Conservation (phyloP, 1,140 invertebrate genomes). For the Stegodyphus dumicola region DNA sequence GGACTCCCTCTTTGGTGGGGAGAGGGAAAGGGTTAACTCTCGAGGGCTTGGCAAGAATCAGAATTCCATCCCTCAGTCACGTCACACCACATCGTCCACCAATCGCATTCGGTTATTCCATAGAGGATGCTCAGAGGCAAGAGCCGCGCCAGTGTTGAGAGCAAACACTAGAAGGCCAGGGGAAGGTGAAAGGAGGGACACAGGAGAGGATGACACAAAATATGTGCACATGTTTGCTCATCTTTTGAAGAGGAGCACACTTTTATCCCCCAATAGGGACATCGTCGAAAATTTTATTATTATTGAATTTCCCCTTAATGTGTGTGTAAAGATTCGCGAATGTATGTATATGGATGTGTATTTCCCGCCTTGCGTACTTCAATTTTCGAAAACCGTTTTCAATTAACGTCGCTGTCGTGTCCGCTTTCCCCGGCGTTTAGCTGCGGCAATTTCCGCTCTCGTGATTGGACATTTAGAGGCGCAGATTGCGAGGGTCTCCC, state of each 20-base stretch:
- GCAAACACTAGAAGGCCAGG: conserved; percentile 11
- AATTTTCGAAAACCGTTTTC: conserved; percentile 53
- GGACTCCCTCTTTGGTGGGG: too few species aligned
- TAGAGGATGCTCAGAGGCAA: background rate
- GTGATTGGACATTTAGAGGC: conserved; percentile 20
- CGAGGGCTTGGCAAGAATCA: too few species aligned
- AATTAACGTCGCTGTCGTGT: conserved; percentile 35
- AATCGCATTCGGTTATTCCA: background rate
- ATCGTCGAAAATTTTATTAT: conserved; percentile 52
- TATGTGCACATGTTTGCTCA: conserved; percentile 42
- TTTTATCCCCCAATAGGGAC: background rate
- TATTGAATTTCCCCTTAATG: conserved; percentile 47
- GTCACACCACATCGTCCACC: conserved; percentile 37
- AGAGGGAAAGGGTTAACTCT: too few species aligned
- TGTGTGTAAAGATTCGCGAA: conserved; percentile 35
- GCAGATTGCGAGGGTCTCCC: conserved; percentile 28
- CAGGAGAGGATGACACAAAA: background rate
- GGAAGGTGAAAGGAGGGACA: background rate
- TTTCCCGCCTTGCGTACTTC: conserved; percentile 19
- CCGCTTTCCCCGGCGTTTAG: conserved; percentile 25
- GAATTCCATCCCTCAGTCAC: background rate
- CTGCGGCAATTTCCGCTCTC: conserved; percentile 45
- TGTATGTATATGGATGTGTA: conserved; percentile 11
- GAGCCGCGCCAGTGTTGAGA: background rate
- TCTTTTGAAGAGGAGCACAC: conserved; percentile 36